phyloP scores from a whole-genome alignment of 2,797 vertebrate genomes.

The Sandelia bainsii region DNA sequence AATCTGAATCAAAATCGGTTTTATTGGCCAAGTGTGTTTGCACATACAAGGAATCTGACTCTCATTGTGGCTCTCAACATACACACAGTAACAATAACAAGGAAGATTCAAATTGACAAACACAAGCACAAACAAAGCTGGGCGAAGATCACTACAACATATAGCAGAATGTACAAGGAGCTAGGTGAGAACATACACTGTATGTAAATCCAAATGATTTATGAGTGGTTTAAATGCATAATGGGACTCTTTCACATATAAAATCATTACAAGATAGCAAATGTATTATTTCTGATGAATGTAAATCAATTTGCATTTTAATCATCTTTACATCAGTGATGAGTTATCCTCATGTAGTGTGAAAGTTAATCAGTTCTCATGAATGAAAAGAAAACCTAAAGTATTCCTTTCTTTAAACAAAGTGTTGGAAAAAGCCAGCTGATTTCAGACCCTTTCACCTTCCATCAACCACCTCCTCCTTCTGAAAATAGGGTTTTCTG shows the following conservation, averaged over 20 bases:
- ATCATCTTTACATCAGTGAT: background rate
- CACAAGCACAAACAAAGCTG: too few relatives aligned
- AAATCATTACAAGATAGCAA: background rate
- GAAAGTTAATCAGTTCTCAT: background rate
- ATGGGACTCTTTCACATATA: background rate
- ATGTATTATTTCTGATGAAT: background rate
- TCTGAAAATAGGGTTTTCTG: slow-evolving; percentile 7
- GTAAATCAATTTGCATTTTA: background rate
- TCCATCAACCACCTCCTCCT: slow-evolving; percentile 15
- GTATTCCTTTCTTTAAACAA: background rate
- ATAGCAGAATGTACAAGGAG: too few relatives aligned
- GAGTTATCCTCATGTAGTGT: background rate
- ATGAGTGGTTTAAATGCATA: background rate
- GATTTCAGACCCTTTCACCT: slow-evolving; percentile 12
- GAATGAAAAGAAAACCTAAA: background rate
- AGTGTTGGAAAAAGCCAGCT: background rate
- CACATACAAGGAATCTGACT: too few relatives aligned
- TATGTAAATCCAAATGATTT: background rate
- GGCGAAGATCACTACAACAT: too few relatives aligned
- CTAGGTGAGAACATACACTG: background rate
- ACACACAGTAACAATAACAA: too few relatives aligned
- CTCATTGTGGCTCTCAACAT: too few relatives aligned
- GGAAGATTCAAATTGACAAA: too few relatives aligned
- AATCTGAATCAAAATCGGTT: too few relatives aligned
- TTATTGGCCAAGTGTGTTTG: too few relatives aligned